phyloP scores from a whole-genome alignment of 2,113 vertebrate genomes.

The Dendrocopos noguchii region DNA sequence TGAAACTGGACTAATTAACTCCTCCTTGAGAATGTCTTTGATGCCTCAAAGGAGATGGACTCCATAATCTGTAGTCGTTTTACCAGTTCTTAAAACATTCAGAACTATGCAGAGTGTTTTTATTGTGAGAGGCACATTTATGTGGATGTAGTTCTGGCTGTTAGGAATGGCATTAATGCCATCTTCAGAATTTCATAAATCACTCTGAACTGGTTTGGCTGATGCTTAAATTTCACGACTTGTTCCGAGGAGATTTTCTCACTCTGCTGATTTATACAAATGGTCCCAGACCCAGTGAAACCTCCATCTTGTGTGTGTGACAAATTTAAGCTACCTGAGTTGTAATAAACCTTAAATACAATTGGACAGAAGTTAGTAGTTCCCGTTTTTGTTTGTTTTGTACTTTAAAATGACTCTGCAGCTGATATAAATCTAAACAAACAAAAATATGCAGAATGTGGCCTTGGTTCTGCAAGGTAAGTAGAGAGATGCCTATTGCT shows the following conservation, averaged over 20 bases:
- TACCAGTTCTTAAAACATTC: slow-evolving; percentile 69
- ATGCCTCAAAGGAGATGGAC: slow-evolving; percentile 59
- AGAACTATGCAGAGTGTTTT: slow-evolving; percentile 51
- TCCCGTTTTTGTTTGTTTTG: slow-evolving; percentile 36
- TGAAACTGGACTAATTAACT: slow-evolving; percentile 67
- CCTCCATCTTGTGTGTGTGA: neutral
- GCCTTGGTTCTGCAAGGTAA: neutral
- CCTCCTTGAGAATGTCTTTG: slow-evolving; percentile 68
- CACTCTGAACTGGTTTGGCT: slow-evolving; percentile 41
- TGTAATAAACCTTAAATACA: slow-evolving; percentile 41
- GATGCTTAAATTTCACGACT: slow-evolving; percentile 43
- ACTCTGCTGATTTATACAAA: slow-evolving; percentile 34
- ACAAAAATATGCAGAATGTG: neutral
- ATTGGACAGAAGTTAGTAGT: slow-evolving; percentile 24
- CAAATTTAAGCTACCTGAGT: slow-evolving; percentile 34
- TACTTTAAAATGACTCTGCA: neutral
- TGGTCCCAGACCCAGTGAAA: slow-evolving; percentile 7
- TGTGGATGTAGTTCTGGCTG: slow-evolving; percentile 65
- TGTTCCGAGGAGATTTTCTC: slow-evolving; percentile 50
- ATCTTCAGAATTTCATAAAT: slow-evolving; percentile 62
- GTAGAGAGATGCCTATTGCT: neutral
- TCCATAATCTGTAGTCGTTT: slow-evolving; percentile 61
- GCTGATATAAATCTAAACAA: neutral
- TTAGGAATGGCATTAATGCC: slow-evolving; percentile 63
- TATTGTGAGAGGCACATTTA: slow-evolving; percentile 66